Evolutionary conservation across 2,797 vertebrate genomes (phyloP), one percentile per base, ranked within the genome.

Genomic region (Echeneis naucrates): DNA sequence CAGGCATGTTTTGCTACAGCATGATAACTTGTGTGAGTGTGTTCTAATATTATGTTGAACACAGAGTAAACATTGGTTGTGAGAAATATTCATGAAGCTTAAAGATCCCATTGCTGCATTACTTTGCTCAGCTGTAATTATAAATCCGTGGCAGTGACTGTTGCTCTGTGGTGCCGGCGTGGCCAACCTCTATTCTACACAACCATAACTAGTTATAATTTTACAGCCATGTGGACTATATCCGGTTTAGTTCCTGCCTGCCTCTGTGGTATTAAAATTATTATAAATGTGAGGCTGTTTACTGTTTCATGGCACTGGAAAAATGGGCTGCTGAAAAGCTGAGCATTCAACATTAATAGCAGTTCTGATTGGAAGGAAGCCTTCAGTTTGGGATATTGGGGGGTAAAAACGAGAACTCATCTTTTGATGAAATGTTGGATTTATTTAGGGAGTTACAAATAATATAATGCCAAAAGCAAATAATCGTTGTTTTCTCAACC

Each of bases 331-430:
- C 53, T 64, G 45, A 60, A 72, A 68, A 75, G 66, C 81, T 58
- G 52, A 59, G 23, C 65, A 53, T 75, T 55, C 16, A 71, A 73
- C 77, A 86, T 84, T 82, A 74, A 86, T 61, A 48, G 67, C 52
- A 71, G 57, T 2, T 66, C 67, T 62, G 48, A 60, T 69, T 21
- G 26, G 69, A 75, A 68, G 54, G 66, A 70, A 21, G 60, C 74
- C 26, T 64, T 78, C 50, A 77, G 68, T 23, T 32, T 26, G 2
- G 30, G 14, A 71, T 51, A 65, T 17, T 40, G 40, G 2, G 40
- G 35, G 35, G 33, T n/a, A 35, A 35, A 19, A 27, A 57, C 21
- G 54, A 13, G 9, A 8, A n/a, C 1, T 14, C 11, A 30, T 8
- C 9, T 64, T 48, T 44, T 67, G 44, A 63, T 5, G 14, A 9